Evolutionary conservation across 2,888 invertebrate species (phyloP).

Genomic region (Nezara viridula): DNA sequence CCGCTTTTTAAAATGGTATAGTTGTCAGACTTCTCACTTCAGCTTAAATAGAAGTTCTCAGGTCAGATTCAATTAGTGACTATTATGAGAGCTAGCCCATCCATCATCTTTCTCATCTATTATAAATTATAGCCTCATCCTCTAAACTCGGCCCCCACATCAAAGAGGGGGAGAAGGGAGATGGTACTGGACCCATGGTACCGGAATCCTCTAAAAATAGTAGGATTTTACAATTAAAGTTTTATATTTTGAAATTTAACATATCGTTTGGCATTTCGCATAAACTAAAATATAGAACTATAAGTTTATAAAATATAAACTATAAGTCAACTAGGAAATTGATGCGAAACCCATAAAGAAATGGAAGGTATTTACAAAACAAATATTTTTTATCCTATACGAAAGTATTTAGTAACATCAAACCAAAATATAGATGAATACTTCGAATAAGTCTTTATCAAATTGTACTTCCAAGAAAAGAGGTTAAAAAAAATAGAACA

Average conservation of each 20-base stretch:
- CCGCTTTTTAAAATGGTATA: background rate
- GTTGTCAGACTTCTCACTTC: background rate
- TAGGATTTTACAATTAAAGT: too few species aligned
- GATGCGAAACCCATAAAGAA: too few species aligned
- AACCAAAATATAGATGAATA: background rate
- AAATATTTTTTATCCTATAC: background rate
- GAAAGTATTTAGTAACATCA: background rate
- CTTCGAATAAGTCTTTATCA: background rate
- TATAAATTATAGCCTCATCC: background rate
- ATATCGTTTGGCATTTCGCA: too few species aligned
- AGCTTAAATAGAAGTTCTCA: background rate
- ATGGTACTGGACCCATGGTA: too few species aligned
- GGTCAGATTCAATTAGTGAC: conserved; percentile 14
- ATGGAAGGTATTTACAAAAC: too few species aligned
- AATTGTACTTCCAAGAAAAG: background rate
- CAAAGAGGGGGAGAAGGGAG: too few species aligned
- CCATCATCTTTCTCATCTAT: background rate
- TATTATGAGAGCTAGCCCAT: background rate
- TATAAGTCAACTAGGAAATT: too few species aligned
- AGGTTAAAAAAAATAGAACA: background rate
- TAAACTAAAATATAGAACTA: too few species aligned
- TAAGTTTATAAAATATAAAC: too few species aligned
- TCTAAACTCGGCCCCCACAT: too few species aligned
- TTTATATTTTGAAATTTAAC: too few species aligned
- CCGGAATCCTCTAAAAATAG: too few species aligned